These are phyloP conservation scores for Chrysoperla carnea DNA, from an alignment of 1,140 invertebrate species.

Conservation along the genomic window DNA sequence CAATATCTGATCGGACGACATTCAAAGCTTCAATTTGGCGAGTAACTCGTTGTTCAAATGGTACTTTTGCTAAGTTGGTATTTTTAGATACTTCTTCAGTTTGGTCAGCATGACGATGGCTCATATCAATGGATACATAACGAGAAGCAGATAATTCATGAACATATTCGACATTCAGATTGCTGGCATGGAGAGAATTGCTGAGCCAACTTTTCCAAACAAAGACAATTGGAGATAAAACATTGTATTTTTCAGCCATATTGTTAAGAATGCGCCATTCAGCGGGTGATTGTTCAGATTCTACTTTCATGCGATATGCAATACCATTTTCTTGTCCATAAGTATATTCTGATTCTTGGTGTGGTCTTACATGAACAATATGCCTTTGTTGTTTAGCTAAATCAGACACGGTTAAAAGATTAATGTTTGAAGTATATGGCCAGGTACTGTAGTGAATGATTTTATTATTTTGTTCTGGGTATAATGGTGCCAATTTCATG, in stretches of 20 bases:
- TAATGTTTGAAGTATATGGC: constrained; percentile 34
- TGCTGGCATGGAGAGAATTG: too few species aligned
- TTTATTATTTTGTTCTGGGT: constrained; percentile 25
- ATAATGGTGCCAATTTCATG: constrained; percentile 25
- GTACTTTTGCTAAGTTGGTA: too few species aligned
- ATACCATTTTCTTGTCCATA: neutral
- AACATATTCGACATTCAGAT: too few species aligned
- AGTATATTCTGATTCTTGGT: constrained; percentile 11
- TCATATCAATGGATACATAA: too few species aligned
- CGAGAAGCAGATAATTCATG: too few species aligned
- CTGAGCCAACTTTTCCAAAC: too few species aligned
- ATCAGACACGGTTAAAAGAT: constrained; percentile 28
- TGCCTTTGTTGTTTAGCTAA: constrained; percentile 21
- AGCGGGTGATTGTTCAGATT: neutral
- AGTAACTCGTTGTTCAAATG: neutral
- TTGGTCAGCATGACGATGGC: too few species aligned
- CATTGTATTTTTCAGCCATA: constrained; percentile 10
- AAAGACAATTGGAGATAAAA: too few species aligned
- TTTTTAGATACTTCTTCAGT: too few species aligned
- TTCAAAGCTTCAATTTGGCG: constrained; percentile 30
- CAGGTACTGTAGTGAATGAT: constrained; percentile 33
- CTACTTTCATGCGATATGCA: neutral
- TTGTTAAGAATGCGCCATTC: constrained; percentile 4
- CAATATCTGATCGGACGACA: constrained; percentile 28
- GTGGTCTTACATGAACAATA: constrained; percentile 17